These are phyloP conservation scores for Epistrophe eligans DNA, from an alignment of 2,888 invertebrate genomes.

Conservation along the genomic window DNA sequence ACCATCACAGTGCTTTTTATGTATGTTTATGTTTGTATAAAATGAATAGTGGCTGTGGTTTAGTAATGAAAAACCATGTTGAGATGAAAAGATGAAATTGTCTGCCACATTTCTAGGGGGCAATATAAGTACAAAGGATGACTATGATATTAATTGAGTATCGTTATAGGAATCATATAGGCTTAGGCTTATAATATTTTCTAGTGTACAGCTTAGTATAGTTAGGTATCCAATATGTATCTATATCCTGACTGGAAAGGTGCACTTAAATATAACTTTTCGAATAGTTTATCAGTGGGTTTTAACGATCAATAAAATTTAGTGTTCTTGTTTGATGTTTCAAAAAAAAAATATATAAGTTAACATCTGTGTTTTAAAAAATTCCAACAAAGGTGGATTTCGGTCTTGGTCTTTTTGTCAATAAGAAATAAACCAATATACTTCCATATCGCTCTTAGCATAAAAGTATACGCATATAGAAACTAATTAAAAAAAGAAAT, in stretches of 20 bases:
- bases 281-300: no score
- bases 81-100: conserved; percentile 31
- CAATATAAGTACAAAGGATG: neutral
- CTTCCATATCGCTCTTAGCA: neutral
- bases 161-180: neutral
- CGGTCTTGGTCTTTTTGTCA: no score
- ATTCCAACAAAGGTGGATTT: no score
- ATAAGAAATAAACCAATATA: neutral
- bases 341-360: no score
- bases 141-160: conserved; percentile 8
- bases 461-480: neutral
- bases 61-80: conserved; percentile 16
- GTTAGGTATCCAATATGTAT: neutral
- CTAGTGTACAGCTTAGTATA: neutral
- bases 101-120: conserved; percentile 3
- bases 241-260: no score
- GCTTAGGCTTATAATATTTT: neutral
- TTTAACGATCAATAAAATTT: no score
- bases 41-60: conserved; percentile 20
- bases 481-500: neutral
- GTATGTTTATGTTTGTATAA: conserved; percentile 3
- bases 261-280: no score
- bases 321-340: no score
- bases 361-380: no score
- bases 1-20: neutral